Evolutionary conservation across 1,140 invertebrate species (phyloP).

Genomic region (Pachypeltis micranthus): DNA sequence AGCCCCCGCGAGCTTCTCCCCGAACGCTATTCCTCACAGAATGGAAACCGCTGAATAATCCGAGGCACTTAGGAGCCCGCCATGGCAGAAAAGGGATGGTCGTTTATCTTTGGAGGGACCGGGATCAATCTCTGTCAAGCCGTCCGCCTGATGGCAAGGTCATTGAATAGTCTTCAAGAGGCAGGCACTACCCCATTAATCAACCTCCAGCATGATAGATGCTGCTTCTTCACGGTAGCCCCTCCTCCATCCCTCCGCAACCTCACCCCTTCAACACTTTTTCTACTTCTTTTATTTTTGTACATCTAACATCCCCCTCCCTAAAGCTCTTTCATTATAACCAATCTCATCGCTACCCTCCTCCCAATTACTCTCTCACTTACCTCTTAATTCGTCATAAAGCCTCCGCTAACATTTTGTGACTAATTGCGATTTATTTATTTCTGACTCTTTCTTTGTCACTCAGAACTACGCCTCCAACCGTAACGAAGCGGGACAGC

Average conservation of each 20-base stretch:
- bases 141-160: constrained; percentile 11
- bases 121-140: constrained; percentile 16
- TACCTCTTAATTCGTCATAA: not conserved
- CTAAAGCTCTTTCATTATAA: not conserved
- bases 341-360: not conserved
- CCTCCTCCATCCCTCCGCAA: not conserved
- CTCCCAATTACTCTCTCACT: not conserved
- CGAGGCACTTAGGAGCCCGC: constrained; percentile 11
- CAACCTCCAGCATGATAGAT: constrained; percentile 11
- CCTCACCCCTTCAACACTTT: not conserved
- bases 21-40: constrained; percentile 1
- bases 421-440: too few species aligned
- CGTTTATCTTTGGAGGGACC: constrained; percentile 13
- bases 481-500: too few species aligned
- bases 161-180: constrained; percentile 17
- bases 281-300: not conserved
- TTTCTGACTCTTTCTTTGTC: too few species aligned
- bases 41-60: constrained; percentile 16
- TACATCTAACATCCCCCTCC: not conserved
- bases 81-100: constrained; percentile 4
- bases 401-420: too few species aligned
- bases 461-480: too few species aligned
- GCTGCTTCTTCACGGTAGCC: constrained; percentile 15
- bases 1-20: not conserved
- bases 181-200: constrained; percentile 6